Percentiles rank a stretch among this genome's conserved stretches.
Conservation (phyloP, 2,113 vertebrate species). For the Periophthalmodon schlosseri region DNA sequence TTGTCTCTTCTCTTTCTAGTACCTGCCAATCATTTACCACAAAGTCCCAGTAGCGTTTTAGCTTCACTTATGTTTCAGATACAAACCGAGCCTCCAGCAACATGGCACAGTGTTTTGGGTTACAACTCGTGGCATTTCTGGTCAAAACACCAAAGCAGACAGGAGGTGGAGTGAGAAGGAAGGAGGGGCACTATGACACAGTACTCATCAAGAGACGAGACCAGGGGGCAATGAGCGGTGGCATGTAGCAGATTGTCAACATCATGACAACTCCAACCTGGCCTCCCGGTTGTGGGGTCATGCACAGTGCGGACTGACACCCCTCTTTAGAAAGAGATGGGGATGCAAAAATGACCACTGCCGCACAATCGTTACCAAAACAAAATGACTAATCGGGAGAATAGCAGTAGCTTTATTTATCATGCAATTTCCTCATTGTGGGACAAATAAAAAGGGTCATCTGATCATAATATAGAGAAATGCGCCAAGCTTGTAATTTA, state of each 20-base stretch:
- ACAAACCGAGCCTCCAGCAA: conserved; percentile 22
- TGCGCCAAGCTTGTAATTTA: not conserved
- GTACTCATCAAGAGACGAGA: conserved; percentile 37
- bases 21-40: not conserved
- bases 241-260: conserved; percentile 48
- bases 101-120: conserved; percentile 32
- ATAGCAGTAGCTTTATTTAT: not conserved
- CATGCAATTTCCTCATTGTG: too few species aligned
- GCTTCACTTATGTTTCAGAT: conserved; percentile 29
- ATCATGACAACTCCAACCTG: conserved; percentile 34
- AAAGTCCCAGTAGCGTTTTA: not conserved
- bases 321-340: not conserved
- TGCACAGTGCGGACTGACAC: conserved; percentile 40
- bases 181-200: conserved; percentile 23
- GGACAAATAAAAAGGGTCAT: too few species aligned
- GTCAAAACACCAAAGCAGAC: not conserved
- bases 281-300: conserved; percentile 47
- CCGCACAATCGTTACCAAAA: not conserved
- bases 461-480: too few species aligned
- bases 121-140: conserved; percentile 28
- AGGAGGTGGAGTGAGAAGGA: not conserved
- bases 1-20: not conserved
- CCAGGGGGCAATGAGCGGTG: conserved; percentile 27
- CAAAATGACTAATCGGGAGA: not conserved
- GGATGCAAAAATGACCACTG: not conserved